phyloP scores from a whole-genome alignment of 2,888 invertebrate genomes.

The Cartodere bifasciata region DNA sequence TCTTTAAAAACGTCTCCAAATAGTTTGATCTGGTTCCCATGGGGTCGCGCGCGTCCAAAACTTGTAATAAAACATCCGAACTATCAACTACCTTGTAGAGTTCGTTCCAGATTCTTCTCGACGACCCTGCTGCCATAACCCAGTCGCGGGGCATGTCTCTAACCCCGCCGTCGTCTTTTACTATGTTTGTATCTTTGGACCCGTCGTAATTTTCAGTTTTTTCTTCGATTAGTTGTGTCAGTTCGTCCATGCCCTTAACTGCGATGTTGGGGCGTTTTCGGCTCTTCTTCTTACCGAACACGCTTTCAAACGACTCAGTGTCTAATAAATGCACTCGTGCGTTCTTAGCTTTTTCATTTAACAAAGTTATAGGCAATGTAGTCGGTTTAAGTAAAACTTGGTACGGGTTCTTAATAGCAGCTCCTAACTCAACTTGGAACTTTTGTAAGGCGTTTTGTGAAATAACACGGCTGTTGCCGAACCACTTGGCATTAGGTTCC shows the following conservation, averaged over 20 bases:
- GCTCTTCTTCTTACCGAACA: conserved; percentile 89
- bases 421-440: conserved; percentile 89
- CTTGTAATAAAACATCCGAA: conserved; percentile 92
- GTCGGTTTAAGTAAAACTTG: conserved; percentile 96
- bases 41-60: conserved; percentile 95
- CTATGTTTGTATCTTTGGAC: conserved; percentile 71
- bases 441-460: conserved; percentile 81
- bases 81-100: conserved; percentile 98
- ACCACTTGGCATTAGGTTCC: conserved; percentile 98
- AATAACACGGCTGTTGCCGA: conserved; percentile 95
- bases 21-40: conserved; percentile 89
- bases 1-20: conserved; percentile 82
- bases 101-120: conserved; percentile 97
- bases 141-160: conserved; percentile 77
- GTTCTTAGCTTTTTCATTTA: conserved; percentile 86
- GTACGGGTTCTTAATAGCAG: conserved; percentile 90
- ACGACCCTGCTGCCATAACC: conserved; percentile 92
- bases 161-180: conserved; percentile 68
- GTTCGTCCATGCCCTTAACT: conserved; percentile 63
- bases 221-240: conserved; percentile 60
- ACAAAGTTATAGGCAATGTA: conserved; percentile 80
- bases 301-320: conserved; percentile 85
- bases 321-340: conserved; percentile 89
- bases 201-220: conserved; percentile 65
- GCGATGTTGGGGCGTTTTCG: conserved; percentile 79